Evolutionary conservation across 2,797 vertebrate species (phyloP).

Genomic region (Linurgus olivaceus): DNA sequence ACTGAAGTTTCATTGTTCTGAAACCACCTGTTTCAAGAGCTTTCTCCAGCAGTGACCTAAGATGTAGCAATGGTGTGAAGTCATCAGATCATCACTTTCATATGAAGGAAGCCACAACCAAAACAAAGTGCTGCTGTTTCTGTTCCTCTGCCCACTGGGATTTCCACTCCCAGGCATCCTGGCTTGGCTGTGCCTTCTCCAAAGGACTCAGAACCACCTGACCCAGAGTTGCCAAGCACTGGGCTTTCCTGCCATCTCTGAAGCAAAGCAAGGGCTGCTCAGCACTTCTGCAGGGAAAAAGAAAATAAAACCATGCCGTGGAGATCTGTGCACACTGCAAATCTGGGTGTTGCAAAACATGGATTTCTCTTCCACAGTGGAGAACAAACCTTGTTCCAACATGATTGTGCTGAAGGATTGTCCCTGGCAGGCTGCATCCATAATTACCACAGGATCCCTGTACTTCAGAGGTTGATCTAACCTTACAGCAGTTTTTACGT

Average conservation of each 20-base stretch:
- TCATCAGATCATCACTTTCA: not conserved
- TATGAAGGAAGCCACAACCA: not conserved
- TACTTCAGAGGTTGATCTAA: not conserved
- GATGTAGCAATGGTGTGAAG: not conserved
- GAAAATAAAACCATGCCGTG: not conserved
- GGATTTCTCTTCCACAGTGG: not conserved
- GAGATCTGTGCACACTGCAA: not conserved
- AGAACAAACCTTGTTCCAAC: not conserved
- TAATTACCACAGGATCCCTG: rapidly evolving
- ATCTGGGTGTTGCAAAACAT: not conserved
- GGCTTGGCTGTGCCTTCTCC: not conserved
- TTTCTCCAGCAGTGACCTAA: not conserved
- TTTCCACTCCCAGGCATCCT: not conserved
- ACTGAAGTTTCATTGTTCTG: not conserved
- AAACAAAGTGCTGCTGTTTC: not conserved
- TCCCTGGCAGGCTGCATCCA: not conserved
- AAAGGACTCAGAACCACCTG: not conserved
- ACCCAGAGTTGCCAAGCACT: not conserved
- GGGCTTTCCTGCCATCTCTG: not conserved
- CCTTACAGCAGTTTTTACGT: not conserved
- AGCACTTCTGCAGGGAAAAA: not conserved
- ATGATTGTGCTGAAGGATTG: not conserved
- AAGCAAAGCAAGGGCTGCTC: not conserved
- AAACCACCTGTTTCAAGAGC: not conserved
- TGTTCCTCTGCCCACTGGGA: not conserved